A percentile compares a stretch with the other conserved stretches of the same genome.
Evolutionary conservation across 2,888 invertebrate genomes (phyloP).

Genomic region (Drosophila parthenogenetica): DNA sequence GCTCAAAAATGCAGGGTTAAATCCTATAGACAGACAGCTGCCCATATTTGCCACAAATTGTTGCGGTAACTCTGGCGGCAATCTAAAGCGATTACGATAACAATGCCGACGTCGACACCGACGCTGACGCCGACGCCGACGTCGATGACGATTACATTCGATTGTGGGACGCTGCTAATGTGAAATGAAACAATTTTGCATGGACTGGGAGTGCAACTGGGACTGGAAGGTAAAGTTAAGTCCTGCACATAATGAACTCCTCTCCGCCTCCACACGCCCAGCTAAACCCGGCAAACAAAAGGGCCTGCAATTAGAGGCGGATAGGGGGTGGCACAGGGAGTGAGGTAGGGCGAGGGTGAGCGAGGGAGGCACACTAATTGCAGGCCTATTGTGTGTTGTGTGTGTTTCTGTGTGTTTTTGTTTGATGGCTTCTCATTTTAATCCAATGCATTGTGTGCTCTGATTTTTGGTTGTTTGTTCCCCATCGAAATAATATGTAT

Average conservation of each 20-base stretch:
- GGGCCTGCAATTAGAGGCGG: slow-evolving; percentile 56
- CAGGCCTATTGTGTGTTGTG: slow-evolving; percentile 53
- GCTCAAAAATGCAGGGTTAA: slow-evolving; percentile 20
- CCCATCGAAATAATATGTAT: slow-evolving; percentile 24
- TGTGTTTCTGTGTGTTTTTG: not conserved
- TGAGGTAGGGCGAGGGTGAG: slow-evolving; percentile 22
- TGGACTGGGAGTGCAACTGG: slow-evolving; percentile 14
- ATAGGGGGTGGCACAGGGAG: slow-evolving; percentile 13
- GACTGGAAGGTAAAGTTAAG: slow-evolving; percentile 9
- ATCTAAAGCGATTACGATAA: slow-evolving; percentile 66
- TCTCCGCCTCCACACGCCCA: slow-evolving; percentile 55
- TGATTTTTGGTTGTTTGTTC: slow-evolving; percentile 58
- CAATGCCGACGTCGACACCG: slow-evolving; percentile 7
- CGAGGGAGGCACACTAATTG: slow-evolving; percentile 55
- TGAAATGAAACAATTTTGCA: slow-evolving; percentile 39
- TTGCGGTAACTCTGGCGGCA: slow-evolving; percentile 53
- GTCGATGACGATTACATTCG: slow-evolving; percentile 37
- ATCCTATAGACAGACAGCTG: slow-evolving; percentile 51
- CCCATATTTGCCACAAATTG: slow-evolving; percentile 48
- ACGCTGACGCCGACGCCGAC: slow-evolving; percentile 5
- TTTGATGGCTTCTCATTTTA: slow-evolving; percentile 61
- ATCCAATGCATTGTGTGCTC: slow-evolving; percentile 66
- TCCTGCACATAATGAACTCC: slow-evolving; percentile 43
- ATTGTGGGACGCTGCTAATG: slow-evolving; percentile 40
- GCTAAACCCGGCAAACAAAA: slow-evolving; percentile 45